phyloP scores from a whole-genome alignment of 23 tunicate genomes.

The Clavelina lepadiformis region DNA sequence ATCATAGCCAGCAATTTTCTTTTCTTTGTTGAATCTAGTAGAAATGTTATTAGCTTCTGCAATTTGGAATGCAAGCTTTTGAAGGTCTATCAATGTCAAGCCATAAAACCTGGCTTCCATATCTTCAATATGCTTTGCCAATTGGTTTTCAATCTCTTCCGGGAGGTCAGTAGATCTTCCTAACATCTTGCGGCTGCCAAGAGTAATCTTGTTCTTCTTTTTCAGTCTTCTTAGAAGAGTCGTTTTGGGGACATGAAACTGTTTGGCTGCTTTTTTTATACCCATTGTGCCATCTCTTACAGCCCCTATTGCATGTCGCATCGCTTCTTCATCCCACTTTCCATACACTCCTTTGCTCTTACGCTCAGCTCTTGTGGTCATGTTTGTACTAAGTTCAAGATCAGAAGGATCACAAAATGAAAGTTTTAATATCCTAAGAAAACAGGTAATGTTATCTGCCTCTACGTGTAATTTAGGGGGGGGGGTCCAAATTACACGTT shows the following conservation, averaged over 20 bases:
- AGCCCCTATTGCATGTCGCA: conserved; percentile 17
- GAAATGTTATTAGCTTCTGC: conserved; percentile 5
- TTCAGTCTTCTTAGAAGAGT: conserved; percentile 13
- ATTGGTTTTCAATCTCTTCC: conserved; percentile 10
- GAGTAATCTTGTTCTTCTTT: conserved; percentile 6
- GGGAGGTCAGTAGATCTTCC: conserved; percentile 19
- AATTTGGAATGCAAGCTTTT: conserved; percentile 14
- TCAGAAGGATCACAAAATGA: too few species aligned
- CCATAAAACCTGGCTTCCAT: conserved; percentile 26
- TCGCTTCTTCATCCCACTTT: conserved; percentile 12
- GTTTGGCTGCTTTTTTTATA: conserved; percentile 4
- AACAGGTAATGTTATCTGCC: too few species aligned
- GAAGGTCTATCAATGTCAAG: not conserved
- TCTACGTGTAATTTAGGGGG: too few species aligned
- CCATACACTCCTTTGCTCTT: conserved; percentile 3
- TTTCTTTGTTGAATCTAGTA: conserved; percentile 10
- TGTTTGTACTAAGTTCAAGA: conserved; percentile 2
- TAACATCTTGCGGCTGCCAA: conserved; percentile 1
- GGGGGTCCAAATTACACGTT: too few species aligned
- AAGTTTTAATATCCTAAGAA: too few species aligned
- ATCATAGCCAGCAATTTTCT: conserved; percentile 26
- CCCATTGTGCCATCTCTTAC: conserved; percentile 2
- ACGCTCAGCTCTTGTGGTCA: conserved; percentile 2
- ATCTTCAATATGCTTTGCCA: conserved; percentile 4
- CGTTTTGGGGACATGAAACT: conserved; percentile 12